Evolutionary conservation across 2,888 invertebrate species (phyloP), one percentile per base, ranked within the genome.

Genomic region (Spialia ferax): DNA sequence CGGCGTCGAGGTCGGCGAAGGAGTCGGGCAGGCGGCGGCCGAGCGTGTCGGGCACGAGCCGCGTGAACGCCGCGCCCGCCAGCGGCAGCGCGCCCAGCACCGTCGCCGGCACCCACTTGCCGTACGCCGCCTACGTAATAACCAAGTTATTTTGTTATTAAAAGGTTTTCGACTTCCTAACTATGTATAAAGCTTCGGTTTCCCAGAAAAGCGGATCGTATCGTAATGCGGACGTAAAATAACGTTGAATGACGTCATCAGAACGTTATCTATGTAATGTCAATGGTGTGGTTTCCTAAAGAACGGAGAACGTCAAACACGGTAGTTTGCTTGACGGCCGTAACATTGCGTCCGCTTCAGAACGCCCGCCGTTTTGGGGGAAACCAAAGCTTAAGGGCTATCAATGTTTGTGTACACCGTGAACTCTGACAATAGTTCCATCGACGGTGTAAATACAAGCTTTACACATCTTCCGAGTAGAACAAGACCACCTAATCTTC

Each of bases 11-110:
- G 76, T 95, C 95, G 20, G 94, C 90, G 78, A 95, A 93, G 66
- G 94, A 94, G 78, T 95, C 94, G 18, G 96, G 95, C 75, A 96
- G 86, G n/a, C 94, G 88, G 11, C 92, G 84, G 76, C 94, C 94
- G 69, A 95, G 91, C 60, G 95, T 95, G 87, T 96, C 96, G 0
- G 96, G 95, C 73, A 91, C 83, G 89, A 95, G 77, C 71, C 95
- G 87, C 50, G 95, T 93, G 68, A 92, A 86, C 69, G 86, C 85
- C 73, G 95, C 95, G 75, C 95, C 93, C 68, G 88, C 71, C 71
- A 95, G 87, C 63, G 95, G 95, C 80, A 94, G 90, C 45, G 85
- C 80, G 1, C 95, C 95, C 80, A 91, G 89, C 75, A 92, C 70
- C 57, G 84, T 79, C 50, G 95, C 89, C 15, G 96, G 96, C 70